Base-by-base conservation (phyloP, 2,797 vertebrate genomes). In the Morus bassanus region DNA sequence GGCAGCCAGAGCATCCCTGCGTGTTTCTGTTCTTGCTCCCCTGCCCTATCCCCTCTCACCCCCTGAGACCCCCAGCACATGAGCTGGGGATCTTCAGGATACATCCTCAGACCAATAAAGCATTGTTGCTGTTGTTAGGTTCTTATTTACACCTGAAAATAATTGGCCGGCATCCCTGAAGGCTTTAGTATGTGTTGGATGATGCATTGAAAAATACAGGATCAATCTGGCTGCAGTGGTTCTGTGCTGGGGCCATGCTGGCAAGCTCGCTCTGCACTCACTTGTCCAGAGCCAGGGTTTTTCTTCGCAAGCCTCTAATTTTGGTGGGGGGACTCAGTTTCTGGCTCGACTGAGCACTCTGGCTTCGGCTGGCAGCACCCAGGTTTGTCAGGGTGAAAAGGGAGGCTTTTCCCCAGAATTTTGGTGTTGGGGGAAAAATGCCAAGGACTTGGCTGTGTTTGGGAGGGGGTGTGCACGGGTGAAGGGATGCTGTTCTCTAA, bases 21-120 rank as follows among this genome's bases (percentile, higher is more conserved):
- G 3, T 1, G 0, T 23, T 27, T 45, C 57, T 1, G 0, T 39
- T 41, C 53, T 25, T 0, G 0, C 27, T 35, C 28, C 11, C 18
- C 68, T 57, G 43, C 56, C 59, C 24, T 81, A 27, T 22, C 43
- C n/a, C 51, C 57, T 54, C 30, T 74, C 8, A 39, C n/a, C 9
- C 9, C 5, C 13, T 0, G 2, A 59, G 51, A 27, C 37, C 15
- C 17, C 22, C 28, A 10, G 48, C 0, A 10, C 28, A 19, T 0
- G 4, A 70, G 41, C 4, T 0, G 24, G 13, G 25, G 8, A 17
- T 56, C 67, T 39, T 81, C 15, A 7, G 65, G 56, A 35, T 1
- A 7, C 3, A 3, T 30, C 35, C 43, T 39, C 7, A 2, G 67
- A 25, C 10, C 22, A 51, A 67, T 72, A 41, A 5, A 19, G 72